These are phyloP conservation scores for Sesia apiformis DNA, from an alignment of 2,888 invertebrate species.

Conservation along the genomic window DNA sequence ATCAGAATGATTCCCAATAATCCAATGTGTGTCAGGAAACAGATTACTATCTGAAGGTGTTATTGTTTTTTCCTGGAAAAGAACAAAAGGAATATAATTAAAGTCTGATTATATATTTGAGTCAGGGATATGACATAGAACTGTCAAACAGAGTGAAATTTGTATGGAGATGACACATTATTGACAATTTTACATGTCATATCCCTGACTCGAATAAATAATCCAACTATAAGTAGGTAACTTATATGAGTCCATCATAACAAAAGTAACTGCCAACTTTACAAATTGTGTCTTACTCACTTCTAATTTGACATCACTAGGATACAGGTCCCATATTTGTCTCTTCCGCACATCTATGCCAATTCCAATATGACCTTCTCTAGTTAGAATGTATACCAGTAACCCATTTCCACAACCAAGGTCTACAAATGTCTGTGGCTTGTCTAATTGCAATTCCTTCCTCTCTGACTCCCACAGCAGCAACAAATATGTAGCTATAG, in stretches of 20 bases:
- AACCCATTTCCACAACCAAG: constrained; percentile 98
- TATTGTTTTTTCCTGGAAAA: constrained; percentile 77
- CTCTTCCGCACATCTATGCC: constrained; percentile 90
- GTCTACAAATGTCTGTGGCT: constrained; percentile 85
- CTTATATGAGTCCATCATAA: too few relatives aligned
- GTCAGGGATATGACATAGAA: too few relatives aligned
- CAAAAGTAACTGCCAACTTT: too few relatives aligned
- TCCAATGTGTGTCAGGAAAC: constrained; percentile 88
- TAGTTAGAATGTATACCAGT: constrained; percentile 87
- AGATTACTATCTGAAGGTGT: constrained; percentile 78
- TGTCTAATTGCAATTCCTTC: constrained; percentile 31
- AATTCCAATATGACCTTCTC: constrained; percentile 87
- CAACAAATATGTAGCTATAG: constrained; percentile 91
- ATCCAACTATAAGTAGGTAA: not conserved
- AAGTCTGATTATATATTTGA: not conserved
- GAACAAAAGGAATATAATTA: constrained; percentile 3
- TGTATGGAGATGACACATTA: too few relatives aligned
- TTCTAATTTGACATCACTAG: constrained; percentile 76
- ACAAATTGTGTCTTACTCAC: constrained; percentile 40
- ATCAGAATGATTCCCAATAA: constrained; percentile 99
- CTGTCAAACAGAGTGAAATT: too few relatives aligned
- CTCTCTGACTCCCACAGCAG: constrained; percentile 83
- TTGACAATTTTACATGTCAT: too few relatives aligned
- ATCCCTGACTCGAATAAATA: not conserved
- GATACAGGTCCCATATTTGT: constrained; percentile 91